Conservation (phyloP, 2,797 vertebrate species). For the Hyperoplus lanceolatus region DNA sequence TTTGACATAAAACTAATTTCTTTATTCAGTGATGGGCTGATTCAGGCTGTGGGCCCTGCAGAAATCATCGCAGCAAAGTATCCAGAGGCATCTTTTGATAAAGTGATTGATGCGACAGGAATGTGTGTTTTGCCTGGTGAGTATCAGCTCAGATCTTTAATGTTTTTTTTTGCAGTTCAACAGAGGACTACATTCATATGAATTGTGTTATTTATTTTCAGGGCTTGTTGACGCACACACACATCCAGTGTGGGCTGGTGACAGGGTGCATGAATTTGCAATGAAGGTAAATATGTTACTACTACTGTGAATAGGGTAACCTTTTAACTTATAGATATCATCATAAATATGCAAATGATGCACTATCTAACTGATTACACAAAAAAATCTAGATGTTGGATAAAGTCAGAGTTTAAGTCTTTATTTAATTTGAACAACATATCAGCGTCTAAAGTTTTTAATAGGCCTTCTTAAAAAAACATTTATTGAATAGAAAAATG, state of each 20-base stretch:
- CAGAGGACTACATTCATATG: not conserved
- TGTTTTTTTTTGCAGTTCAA: not conserved
- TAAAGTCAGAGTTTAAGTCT: too few relatives aligned
- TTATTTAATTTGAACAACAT: too few relatives aligned
- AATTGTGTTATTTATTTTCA: slow-evolving; percentile 67
- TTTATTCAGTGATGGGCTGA: slow-evolving; percentile 88
- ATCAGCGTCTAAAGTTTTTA: too few relatives aligned
- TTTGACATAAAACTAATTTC: not conserved
- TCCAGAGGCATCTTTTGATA: slow-evolving; percentile 87
- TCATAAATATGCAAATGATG: too few relatives aligned
- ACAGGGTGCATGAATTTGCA: slow-evolving; percentile 96
- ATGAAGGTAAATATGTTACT: slow-evolving; percentile 91
- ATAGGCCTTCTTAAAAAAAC: too few relatives aligned
- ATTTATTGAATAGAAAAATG: too few relatives aligned
- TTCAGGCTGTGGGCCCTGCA: slow-evolving; percentile 90
- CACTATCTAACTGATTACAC: too few relatives aligned
- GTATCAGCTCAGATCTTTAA: slow-evolving; percentile 7
- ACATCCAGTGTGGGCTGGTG: slow-evolving; percentile 97
- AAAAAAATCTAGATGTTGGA: too few relatives aligned
- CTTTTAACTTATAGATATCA: too few relatives aligned
- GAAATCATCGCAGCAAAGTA: slow-evolving; percentile 86
- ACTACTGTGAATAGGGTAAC: too few relatives aligned
- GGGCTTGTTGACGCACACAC: slow-evolving; percentile 97
- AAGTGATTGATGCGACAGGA: slow-evolving; percentile 91
- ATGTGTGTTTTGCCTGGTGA: slow-evolving; percentile 95